Conservation (phyloP, 2,888 invertebrate species). For the Diaprepes abbreviatus region DNA sequence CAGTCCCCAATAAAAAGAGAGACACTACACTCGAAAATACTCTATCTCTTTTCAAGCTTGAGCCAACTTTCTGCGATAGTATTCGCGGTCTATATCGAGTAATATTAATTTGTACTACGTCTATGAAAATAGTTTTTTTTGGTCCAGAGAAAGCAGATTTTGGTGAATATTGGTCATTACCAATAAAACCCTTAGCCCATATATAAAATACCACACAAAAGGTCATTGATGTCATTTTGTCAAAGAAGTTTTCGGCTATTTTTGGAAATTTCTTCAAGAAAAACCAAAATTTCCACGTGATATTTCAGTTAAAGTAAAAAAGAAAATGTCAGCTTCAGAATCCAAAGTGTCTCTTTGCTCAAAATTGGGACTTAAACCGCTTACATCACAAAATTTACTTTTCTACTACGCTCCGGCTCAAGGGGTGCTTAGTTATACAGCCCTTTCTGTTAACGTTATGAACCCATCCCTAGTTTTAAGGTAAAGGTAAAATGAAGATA, state of each 20-base stretch:
- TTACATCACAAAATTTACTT: slow-evolving; percentile 79
- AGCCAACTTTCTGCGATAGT: no score
- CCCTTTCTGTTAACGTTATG: slow-evolving; percentile 87
- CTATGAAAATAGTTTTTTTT: no score
- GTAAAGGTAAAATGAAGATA: slow-evolving; percentile 73
- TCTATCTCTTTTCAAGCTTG: no score
- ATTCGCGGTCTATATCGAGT: no score
- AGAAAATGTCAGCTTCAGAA: slow-evolving; percentile 54
- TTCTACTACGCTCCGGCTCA: slow-evolving; percentile 83
- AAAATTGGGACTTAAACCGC: slow-evolving; percentile 73
- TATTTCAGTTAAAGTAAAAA: background rate
- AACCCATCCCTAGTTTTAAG: slow-evolving; percentile 83
- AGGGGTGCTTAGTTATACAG: slow-evolving; percentile 83
- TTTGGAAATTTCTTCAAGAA: slow-evolving; percentile 38
- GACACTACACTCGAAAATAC: no score
- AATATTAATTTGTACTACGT: no score
- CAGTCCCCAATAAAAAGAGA: no score
- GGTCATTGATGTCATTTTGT: background rate
- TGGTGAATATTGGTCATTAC: no score
- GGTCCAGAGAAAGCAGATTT: no score
- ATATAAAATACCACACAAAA: no score
- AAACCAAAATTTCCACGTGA: slow-evolving; percentile 44
- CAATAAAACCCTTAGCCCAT: no score
- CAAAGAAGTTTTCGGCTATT: slow-evolving; percentile 17
- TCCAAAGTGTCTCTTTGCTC: slow-evolving; percentile 58